Base-by-base conservation (phyloP, 2,888 invertebrate species). In the Ophion slaviceki region DNA sequence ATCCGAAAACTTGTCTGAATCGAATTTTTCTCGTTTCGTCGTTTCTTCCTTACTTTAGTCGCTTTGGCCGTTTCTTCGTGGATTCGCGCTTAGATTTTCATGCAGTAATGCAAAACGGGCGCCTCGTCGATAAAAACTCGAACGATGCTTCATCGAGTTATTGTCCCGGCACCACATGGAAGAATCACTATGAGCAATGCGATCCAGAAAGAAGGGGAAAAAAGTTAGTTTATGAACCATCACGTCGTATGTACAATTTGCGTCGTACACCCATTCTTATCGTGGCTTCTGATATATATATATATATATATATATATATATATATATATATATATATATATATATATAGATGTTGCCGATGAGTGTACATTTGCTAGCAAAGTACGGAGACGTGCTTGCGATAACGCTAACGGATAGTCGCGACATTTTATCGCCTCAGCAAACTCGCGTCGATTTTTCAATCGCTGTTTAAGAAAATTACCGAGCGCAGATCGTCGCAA, bases 291-390 rank as follows among this genome's bases (percentile, higher is more conserved):
- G 40, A 40, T 40, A 40, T 40, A 40, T 40, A 40, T 59, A 64
- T 64, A 28, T 17, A 14, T 6, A n/a, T 20, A 36, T 36, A n/a
- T 10, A 10, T 53, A 17, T n/a, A 45, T 62, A 32, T 11, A 53
- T 66, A 76, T 66, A 57, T 36, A 76, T 57, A n/a, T 24, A 45
- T 62, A 32, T 11, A 53, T 66, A 45, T 62, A 32, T 11, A 53
- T 66, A 76, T 66, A 57, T 36, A 76, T 57, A n/a, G n/a, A 28
- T 64, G 28, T 40, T 36, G 70, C 53, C 24, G 36, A 67, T 28
- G n/a, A 67, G 53, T 53, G 59, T 17, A 20, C 36, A 24, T 70
- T 70, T 47, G 45, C 68, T 70, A 28, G 45, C 47, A 45, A 70
- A 28, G 53, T 20, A 70, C 0, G 28, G 79, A 57, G 53, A 66